Conservation (phyloP, 2,888 invertebrate species). For the Drosophila subsilvestris region DNA sequence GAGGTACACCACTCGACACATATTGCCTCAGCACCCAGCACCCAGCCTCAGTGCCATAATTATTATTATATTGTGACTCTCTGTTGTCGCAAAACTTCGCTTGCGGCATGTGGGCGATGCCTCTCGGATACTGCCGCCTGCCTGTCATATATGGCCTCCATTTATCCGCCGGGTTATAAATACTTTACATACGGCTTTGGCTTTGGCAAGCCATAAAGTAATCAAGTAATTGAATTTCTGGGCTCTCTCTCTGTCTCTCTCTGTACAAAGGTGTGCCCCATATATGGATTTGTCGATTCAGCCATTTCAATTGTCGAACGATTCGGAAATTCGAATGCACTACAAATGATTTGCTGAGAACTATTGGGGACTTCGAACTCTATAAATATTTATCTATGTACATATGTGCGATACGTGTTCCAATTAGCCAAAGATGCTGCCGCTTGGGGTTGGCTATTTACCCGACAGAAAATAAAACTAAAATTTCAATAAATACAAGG, state of each 20-base stretch:
- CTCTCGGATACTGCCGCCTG: slow-evolving; percentile 23
- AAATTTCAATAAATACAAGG: slow-evolving; percentile 16
- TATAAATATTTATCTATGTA: slow-evolving; percentile 15
- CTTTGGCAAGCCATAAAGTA: slow-evolving; percentile 54
- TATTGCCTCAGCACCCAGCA: slow-evolving; percentile 14
- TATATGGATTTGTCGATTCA: slow-evolving; percentile 28
- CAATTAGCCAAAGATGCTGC: slow-evolving; percentile 24
- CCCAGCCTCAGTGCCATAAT: slow-evolving; percentile 37
- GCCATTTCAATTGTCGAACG: slow-evolving; percentile 10
- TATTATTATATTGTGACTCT: slow-evolving; percentile 25
- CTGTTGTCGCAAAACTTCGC: slow-evolving; percentile 20
- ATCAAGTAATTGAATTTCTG: slow-evolving; percentile 59
- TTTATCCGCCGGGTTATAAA: slow-evolving; percentile 42
- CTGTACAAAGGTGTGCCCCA: slow-evolving; percentile 35
- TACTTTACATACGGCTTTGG: slow-evolving; percentile 55
- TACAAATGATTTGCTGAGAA: slow-evolving; percentile 1
- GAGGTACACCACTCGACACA: slow-evolving; percentile 26
- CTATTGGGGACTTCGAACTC: slow-evolving; percentile 8
- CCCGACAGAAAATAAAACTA: neutral
- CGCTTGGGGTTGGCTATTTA: neutral
- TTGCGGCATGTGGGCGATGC: slow-evolving; percentile 54
- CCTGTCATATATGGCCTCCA: slow-evolving; percentile 58
- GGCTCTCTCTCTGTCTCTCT: slow-evolving; percentile 16
- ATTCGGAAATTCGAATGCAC: slow-evolving; percentile 33
- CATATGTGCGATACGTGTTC: slow-evolving; percentile 22